Percentiles rank a stretch among this genome's conserved stretches.
Evolutionary conservation across 2,797 vertebrate genomes (phyloP).

Genomic region (Propithecus deckenii): DNA sequence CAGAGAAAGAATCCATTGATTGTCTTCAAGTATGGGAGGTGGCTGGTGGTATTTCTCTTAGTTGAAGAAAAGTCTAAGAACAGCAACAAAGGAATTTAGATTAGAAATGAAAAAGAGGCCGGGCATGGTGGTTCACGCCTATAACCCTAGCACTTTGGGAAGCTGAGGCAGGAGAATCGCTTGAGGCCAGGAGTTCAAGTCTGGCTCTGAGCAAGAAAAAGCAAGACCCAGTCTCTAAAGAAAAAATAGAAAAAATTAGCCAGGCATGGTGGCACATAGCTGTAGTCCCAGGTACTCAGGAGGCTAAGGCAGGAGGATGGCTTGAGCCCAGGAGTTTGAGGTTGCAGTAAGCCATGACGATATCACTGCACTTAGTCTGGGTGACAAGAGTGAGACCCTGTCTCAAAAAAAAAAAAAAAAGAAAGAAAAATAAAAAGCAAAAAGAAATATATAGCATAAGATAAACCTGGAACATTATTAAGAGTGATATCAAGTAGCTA

Average conservation of each 20-base stretch:
- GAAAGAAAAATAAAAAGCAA: background rate
- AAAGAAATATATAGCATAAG: background rate
- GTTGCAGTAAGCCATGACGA: background rate
- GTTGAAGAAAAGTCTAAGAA: slow-evolving; percentile 14
- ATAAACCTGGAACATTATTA: background rate
- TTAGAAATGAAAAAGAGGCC: background rate
- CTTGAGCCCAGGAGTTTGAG: background rate
- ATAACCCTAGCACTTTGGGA: background rate
- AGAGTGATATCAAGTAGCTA: background rate
- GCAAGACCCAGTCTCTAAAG: background rate
- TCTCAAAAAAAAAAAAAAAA: background rate
- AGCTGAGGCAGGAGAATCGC: background rate
- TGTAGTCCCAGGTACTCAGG: background rate
- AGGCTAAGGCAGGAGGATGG: background rate
- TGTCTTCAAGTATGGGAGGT: background rate
- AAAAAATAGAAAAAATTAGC: background rate
- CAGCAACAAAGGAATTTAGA: background rate
- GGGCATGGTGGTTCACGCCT: background rate
- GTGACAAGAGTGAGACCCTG: background rate
- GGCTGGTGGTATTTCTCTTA: background rate
- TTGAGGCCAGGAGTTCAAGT: background rate
- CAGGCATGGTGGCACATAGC: background rate
- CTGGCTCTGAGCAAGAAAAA: background rate
- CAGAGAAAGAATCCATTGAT: slow-evolving; percentile 1
- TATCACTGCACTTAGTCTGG: background rate